These are phyloP conservation scores for Pogoniulus pusillus DNA, from an alignment of 2,797 vertebrate genomes.

Conservation along the genomic window DNA sequence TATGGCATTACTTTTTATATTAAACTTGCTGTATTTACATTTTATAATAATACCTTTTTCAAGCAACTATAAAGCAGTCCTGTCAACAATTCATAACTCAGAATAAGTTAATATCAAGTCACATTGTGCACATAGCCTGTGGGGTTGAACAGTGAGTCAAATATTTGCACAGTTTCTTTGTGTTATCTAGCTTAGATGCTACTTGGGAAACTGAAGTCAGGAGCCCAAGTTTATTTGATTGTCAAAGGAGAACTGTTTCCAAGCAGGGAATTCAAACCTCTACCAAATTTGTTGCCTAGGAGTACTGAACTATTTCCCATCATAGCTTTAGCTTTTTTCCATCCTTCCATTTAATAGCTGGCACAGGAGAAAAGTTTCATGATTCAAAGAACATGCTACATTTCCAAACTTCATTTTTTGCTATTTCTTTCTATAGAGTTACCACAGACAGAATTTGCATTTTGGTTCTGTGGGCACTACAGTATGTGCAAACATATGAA, in stretches of 20 bases:
- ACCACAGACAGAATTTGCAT: background rate
- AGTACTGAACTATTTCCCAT: background rate
- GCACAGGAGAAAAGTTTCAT: background rate
- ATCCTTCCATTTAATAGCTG: background rate
- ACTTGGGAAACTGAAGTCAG: background rate
- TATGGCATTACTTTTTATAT: background rate
- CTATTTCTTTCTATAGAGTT: background rate
- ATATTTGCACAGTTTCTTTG: background rate
- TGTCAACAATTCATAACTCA: background rate
- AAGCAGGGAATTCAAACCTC: background rate
- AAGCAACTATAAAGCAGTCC: background rate
- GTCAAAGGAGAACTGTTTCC: background rate
- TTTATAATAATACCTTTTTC: background rate
- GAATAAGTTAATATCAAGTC: background rate
- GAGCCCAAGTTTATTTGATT: background rate
- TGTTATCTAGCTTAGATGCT: background rate
- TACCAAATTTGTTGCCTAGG: background rate
- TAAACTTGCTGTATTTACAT: background rate
- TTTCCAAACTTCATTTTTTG: background rate
- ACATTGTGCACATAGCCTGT: background rate
- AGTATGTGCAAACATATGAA: background rate
- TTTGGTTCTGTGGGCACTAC: background rate
- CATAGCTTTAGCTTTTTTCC: rapidly evolving
- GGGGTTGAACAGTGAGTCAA: background rate
- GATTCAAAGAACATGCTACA: background rate